Conservation (phyloP, 1,140 invertebrate genomes). For the Euwallacea fornicatus region DNA sequence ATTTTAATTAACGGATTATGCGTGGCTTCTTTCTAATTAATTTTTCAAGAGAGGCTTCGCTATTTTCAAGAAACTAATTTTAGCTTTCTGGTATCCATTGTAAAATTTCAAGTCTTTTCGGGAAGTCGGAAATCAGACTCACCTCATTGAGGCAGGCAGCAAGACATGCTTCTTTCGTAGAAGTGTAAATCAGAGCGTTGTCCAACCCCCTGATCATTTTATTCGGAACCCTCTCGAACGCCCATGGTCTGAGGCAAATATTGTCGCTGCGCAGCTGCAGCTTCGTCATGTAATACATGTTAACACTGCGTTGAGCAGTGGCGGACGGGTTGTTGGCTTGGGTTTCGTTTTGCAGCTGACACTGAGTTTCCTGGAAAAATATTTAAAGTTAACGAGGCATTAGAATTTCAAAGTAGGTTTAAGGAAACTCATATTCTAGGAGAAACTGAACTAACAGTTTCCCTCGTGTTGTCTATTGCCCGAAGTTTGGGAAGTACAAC, state of each 20-base stretch:
- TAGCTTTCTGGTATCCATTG: too few species aligned
- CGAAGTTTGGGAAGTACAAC: not conserved
- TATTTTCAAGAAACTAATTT: too few species aligned
- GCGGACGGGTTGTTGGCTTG: slow-evolving; percentile 83
- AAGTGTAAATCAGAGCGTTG: slow-evolving; percentile 89
- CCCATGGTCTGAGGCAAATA: slow-evolving; percentile 87
- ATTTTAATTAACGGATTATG: too few species aligned
- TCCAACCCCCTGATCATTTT: slow-evolving; percentile 87
- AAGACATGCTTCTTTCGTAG: slow-evolving; percentile 90
- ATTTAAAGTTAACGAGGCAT: not conserved
- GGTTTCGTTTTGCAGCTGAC: slow-evolving; percentile 90
- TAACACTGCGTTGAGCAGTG: slow-evolving; percentile 77
- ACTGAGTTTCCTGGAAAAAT: slow-evolving; percentile 79
- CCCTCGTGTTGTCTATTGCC: not conserved
- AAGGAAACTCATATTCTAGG: too few species aligned
- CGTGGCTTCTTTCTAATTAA: not conserved
- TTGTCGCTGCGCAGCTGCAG: slow-evolving; percentile 88
- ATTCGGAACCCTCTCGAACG: slow-evolving; percentile 90
- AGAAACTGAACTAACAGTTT: not conserved
- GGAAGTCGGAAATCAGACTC: slow-evolving; percentile 39
- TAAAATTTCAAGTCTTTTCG: too few species aligned
- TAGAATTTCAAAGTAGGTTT: too few species aligned
- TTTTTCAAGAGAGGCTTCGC: too few species aligned
- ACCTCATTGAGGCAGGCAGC: slow-evolving; percentile 90
- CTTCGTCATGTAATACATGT: slow-evolving; percentile 96